Base-by-base conservation (phyloP, 1,140 invertebrate genomes). In the Leptopilina clavipes region DNA sequence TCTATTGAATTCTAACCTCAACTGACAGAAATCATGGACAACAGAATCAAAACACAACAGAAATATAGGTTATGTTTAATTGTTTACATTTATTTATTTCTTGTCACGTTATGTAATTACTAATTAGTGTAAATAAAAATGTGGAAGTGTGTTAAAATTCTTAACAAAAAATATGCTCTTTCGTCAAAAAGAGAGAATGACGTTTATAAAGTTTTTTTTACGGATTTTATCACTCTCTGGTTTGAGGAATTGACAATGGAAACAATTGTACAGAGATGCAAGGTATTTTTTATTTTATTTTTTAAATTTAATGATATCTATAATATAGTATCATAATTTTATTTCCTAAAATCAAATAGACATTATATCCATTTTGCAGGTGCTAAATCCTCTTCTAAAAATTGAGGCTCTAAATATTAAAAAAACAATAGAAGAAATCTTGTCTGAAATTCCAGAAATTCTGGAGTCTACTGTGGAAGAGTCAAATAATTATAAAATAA, bases 211-310 rank as follows among this genome's bases (percentile, higher is more conserved):
- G 22, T 89, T 74, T 11, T 84, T 7, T 72, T 89, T 17, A 87
- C 86, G 7, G 78, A 89, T 79, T 75, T 88, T 8, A 71, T 81
- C 37, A 72, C 87, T 59, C 72, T 88, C 73, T 88, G 86, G 85
- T 54, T 73, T 11, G 87, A 89, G 70, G 79, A 76, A 59, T 73
- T 89, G 8, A 77, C 83, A 7, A 71, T 79, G 14, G 78, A 88
- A 72, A 80, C 43, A 45, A 76, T 86, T 22, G 54, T 81, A 75
- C 70, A 80, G 25, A 86, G 83, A 84, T 88, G 86, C 44, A 65
- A 77, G 79, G 88, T 89, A 83, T 25, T 70, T n/a, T 52, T 44
- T 72, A 72, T 5, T 31, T 73, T 44, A 48, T 76, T 19, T 76
- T 52, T 59, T 7, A 10, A 72, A 54, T 54, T 6, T 72, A n/a